Evolutionary conservation across 2,888 invertebrate genomes (phyloP), one percentile per base, ranked within the genome.

Genomic region (Boloria euphrosyne): DNA sequence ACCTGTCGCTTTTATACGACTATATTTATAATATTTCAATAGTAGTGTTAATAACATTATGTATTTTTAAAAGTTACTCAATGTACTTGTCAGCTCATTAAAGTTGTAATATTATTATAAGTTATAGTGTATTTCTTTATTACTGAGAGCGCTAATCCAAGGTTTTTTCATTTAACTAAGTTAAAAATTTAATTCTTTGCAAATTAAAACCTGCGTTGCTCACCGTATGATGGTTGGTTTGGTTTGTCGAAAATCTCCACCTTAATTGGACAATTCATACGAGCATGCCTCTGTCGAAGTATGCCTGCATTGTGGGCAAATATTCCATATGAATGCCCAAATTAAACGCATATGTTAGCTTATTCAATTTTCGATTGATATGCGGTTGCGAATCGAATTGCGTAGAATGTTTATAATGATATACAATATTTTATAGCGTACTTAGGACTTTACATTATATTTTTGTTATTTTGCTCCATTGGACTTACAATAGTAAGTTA

Each of bases 321-420:
- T 67, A 55, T 69, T 66, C 64, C 66, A 46, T 18, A 46, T 50
- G 61, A 64, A 67, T 69, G 66, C 63, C 22, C 60, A 53, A 67
- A 64, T 69, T 61, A 64, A 59, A 55, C 55, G 44, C 62, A 59
- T 58, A 14, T 59, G 62, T 68, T 66, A 62, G 66, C 50, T 62
- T 64, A 64, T 66, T 62, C 65, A 65, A 65, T 62, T 65, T 66
- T 58, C 58, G 53, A 58, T 31, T 27, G 60, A 61, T 57, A 46
- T 65, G 55, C 62, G 57, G 62, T 62, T 43, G 38, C 52, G 44
- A 59, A 58, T 67, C 44, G 18, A 55, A 55, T 61, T 17, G 49
- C 18, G 44, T 18, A 27, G 31, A 58, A 52, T 65, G 31, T 58
- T 52, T 44, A 17, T 27, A n/a, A 53, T 13, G 46, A 43, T 22